Conservation (phyloP, 1,140 invertebrate species). For the Calliphora vicina region DNA sequence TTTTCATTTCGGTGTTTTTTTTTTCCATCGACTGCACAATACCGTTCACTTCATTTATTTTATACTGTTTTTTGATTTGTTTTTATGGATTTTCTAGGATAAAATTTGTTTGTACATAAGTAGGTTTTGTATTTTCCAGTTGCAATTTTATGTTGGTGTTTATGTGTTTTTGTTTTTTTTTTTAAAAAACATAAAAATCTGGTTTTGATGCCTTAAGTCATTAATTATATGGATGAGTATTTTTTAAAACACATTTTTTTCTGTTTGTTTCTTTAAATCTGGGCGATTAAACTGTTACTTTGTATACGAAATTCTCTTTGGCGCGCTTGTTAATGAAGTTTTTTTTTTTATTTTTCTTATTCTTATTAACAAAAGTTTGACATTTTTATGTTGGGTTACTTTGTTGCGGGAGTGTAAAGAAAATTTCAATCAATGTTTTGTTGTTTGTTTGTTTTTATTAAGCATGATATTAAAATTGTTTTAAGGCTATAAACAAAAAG, state of each 20-base stretch:
- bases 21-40: not conserved
- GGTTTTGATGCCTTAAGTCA: slow-evolving; percentile 23
- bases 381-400: not conserved
- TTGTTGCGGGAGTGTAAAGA: no score
- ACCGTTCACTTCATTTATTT: not conserved
- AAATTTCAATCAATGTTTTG: no score
- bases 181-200: slow-evolving; percentile 22
- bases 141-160: slow-evolving; percentile 36
- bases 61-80: not conserved
- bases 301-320: not conserved
- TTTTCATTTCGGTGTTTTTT: not conserved
- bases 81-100: not conserved
- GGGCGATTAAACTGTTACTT: not conserved
- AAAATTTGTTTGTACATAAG: not conserved
- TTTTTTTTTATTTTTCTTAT: not conserved
- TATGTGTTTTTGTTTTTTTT: not conserved
- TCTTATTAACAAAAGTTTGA: not conserved
- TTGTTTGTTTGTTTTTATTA: no score
- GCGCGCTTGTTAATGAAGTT: not conserved
- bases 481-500: no score
- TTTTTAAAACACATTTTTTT: not conserved
- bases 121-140: slow-evolving; percentile 40
- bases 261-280: not conserved
- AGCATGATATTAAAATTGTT: no score
- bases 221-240: not conserved